Conservation (phyloP, 2,797 vertebrate genomes). For the Pteronotus mesoamericanus region DNA sequence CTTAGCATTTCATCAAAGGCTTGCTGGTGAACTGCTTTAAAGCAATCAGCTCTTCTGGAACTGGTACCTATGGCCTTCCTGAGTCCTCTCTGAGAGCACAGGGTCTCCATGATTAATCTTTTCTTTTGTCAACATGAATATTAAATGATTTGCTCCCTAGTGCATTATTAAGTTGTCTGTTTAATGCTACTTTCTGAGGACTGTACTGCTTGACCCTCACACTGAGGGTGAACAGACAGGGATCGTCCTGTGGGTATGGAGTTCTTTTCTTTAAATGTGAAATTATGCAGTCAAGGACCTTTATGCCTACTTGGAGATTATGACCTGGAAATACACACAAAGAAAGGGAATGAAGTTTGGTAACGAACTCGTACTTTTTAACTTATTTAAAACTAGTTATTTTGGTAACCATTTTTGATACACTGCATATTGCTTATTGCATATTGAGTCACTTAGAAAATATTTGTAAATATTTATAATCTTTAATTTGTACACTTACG, state of each 20-base stretch:
- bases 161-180: slow-evolving; percentile 77
- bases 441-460: no score
- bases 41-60: slow-evolving; percentile 70
- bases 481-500: not conserved
- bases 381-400: not conserved
- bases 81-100: slow-evolving; percentile 85
- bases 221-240: slow-evolving; percentile 40
- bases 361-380: not conserved
- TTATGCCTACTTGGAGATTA: not conserved
- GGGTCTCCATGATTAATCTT: slow-evolving; percentile 88
- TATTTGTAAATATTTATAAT: no score
- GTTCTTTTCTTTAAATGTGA: not conserved
- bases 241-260: not conserved
- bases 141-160: slow-evolving; percentile 82
- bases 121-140: slow-evolving; percentile 88
- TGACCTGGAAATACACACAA: not conserved
- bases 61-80: slow-evolving; percentile 76
- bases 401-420: not conserved
- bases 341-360: not conserved
- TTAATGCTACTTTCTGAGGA: slow-evolving; percentile 64
- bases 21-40: slow-evolving; percentile 69
- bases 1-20: slow-evolving; percentile 79
- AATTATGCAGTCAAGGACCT: not conserved
- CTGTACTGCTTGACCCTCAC: slow-evolving; percentile 64
- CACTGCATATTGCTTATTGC: not conserved